Base-by-base conservation (phyloP, 2,797 vertebrate species). In the Triplophysa bombifrons region DNA sequence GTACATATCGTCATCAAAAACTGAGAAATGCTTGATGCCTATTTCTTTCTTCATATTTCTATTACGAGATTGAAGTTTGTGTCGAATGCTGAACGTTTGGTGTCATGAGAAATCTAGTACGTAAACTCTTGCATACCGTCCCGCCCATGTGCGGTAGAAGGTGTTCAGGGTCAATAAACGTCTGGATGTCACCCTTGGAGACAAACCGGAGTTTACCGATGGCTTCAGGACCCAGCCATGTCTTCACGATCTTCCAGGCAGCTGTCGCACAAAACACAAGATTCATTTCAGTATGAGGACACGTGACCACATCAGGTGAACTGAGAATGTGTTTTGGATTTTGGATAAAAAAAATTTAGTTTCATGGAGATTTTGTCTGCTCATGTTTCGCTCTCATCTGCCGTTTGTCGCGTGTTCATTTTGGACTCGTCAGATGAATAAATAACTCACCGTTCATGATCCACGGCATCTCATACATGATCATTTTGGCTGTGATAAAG, bases 381-480 rank as follows among this genome's bases (percentile, higher is more conserved):
- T 30, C 30, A 30, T 30, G 41, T 44, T 9, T 44, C 11, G 2
- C 41, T 44, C 4, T 48, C 11, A 16, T 48, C 46, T 51, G 50
- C 16, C 13, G 12, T 46, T 50, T 50, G 3, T 50, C 1, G 16
- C 17, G 14, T 50, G 48, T 50, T 50, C 16, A 20, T 2, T 48
- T 48, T 48, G 46, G 13, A 4, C 48, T 19, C 17, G 4, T 19
- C 17, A 19, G 6, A 53, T 53, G 53, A n/a, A 9, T 50, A 6
- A 25, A 72, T 20, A 56, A 22, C 96, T 96, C 85, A 98, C 98
- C 98, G 0, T 96, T 99, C 96, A 99, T 96, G 88, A 99, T 96
- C 97, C 98, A 99, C 9, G 98, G 98, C 97, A 99, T 97, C 88
- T 99, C 98, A 86, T 97, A 98, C 70, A 99, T 95, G 84, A 99